Evolutionary conservation across 2,888 invertebrate species (phyloP), one percentile per base, ranked within the genome.

Genomic region (Napeogenes inachia): DNA sequence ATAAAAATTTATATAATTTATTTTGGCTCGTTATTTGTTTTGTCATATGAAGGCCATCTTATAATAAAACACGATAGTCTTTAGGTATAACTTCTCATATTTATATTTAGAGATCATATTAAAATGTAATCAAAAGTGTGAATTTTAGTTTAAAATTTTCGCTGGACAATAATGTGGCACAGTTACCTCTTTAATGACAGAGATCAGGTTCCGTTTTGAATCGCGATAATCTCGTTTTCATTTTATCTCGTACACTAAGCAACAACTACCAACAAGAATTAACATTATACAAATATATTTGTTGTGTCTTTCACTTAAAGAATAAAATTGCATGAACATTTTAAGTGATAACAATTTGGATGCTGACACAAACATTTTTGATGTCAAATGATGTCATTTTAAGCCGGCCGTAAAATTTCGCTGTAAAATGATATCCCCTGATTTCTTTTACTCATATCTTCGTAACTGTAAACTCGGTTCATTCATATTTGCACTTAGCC

Each of bases 381-480:
- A 71, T 73, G 70, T 71, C 68, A 73, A 73, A 71, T 73, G 72
- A 71, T 71, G 71, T 73, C 71, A 73, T 73, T 71, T 72, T 70
- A 72, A 68, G 71, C 60, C 62, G 63, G 62, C 65, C 72, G 68
- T 71, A 70, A 70, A 70, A 70, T 66, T 66, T 67, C 68, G 65
- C 70, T 65, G 65, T 68, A 68, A 71, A 70, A 68, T 63, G 63
- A 71, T 71, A 68, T 69, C 63, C 70, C 54, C 58, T 61, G 68
- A 70, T 71, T 69, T 67, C 64, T 67, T 69, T 70, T 71, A 63
- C 66, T 59, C 65, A 57, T 67, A 65, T 70, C 45, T 61, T 61
- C 67, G 63, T 72, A 72, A 71, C 71, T 71, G 72, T 72, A 70
- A 66, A 68, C 62, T 62, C 54, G 68, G 68, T 72, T 71, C 72